Evolutionary conservation across 2,888 invertebrate species (phyloP), one percentile per base, ranked within the genome.

Genomic region (Cybosia mesomella): DNA sequence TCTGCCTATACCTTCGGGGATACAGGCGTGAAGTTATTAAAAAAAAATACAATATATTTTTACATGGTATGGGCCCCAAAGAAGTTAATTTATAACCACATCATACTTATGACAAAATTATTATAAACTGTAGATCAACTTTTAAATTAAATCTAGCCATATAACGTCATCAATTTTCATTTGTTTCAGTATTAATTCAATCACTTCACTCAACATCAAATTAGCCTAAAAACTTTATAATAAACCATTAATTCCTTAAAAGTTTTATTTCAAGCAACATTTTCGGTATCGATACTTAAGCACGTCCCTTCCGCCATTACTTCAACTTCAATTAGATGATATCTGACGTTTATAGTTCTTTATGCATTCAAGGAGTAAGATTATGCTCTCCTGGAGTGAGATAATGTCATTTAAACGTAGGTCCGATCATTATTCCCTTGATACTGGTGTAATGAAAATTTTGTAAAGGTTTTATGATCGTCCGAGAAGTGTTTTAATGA

Each of bases 311-410:
- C 81, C 74, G 60, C 85, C 89, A 88, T 93, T 90, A 92, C 88
- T 91, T 83, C 81, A 83, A 85, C 87, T 93, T 94, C 93, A 94
- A 94, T 94, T 93, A 93, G 93, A 94, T 94, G 91, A 91, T 94
- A 94, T 94, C 94, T 90, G 92, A 93, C 93, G 82, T 93, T 94
- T 92, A 94, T 93, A 94, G 93, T 94, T 93, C 93, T 94, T 94
- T 94, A 92, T 92, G 93, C 91, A 93, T 94, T 92, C 87, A 88
- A 83, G 85, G 84, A 90, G 89, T 88, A 82, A 91, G 93, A 94
- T 94, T 92, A 92, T 92, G 90, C 89, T 89, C 87, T 91, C 86
- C 79, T 87, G 85, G 85, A 88, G 85, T 84, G 77, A 91, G 92
- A 92, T 94, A 92, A 92, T 93, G 91, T 87, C 89, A 85, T 90